Conservation (phyloP, 2,113 vertebrate genomes). For the Microtus ochrogaster region DNA sequence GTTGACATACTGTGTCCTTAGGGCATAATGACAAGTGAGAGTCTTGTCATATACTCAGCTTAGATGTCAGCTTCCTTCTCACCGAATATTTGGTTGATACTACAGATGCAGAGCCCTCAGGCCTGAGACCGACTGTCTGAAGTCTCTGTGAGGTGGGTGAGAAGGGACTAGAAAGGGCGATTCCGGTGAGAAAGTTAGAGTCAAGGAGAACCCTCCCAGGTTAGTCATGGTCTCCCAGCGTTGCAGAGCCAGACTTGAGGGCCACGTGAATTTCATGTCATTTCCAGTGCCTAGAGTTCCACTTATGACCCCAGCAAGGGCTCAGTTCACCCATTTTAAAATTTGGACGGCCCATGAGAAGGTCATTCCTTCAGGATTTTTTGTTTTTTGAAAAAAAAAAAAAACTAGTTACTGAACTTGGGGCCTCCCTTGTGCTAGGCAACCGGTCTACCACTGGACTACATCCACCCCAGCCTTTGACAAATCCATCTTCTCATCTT, state of each 20-base stretch:
- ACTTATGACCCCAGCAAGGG: neutral
- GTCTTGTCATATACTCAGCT: neutral
- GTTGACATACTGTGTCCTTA: neutral
- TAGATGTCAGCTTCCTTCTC: neutral
- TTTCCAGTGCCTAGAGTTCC: neutral
- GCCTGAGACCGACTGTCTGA: too few species aligned
- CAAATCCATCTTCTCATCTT: neutral
- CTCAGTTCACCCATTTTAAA: neutral
- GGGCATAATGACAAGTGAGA: neutral
- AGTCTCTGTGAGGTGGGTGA: neutral
- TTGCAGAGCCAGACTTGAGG: neutral
- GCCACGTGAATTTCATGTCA: neutral
- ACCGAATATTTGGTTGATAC: neutral
- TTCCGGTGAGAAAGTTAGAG: neutral
- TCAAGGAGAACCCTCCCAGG: rapidly evolving
- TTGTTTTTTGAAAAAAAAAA: neutral
- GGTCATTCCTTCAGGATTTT: neutral
- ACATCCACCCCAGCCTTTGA: neutral
- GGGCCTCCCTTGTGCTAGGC: neutral
- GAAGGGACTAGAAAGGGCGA: rapidly evolving
- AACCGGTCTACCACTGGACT: neutral
- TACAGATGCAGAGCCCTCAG: neutral
- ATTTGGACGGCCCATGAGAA: neutral
- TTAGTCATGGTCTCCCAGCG: too few species aligned
- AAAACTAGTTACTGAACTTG: neutral